A percentile compares a stretch with the other conserved stretches of the same genome.
These are phyloP conservation scores for Pseudococcus viburni DNA, from an alignment of 2,888 invertebrate species.

Conservation along the genomic window DNA sequence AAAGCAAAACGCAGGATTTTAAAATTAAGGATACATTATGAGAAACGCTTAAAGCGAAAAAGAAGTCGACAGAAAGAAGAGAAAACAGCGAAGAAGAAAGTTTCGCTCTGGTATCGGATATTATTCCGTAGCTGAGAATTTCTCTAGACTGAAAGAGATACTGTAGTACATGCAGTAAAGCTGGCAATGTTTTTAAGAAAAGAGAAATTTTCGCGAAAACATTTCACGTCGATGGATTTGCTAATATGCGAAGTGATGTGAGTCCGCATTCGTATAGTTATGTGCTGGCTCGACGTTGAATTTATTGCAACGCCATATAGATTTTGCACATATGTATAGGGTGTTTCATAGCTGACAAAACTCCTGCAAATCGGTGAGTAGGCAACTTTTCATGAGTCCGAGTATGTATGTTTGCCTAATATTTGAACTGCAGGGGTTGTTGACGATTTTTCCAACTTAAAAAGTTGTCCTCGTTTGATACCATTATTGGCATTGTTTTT, in stretches of 20 bases:
- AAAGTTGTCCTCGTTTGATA: no score
- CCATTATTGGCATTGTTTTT: no score
- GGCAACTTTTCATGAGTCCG: no score
- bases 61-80: background rate
- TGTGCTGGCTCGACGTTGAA: slow-evolving; percentile 18
- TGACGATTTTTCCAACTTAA: no score
- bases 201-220: no score
- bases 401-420: no score
- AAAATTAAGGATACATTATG: slow-evolving; percentile 49
- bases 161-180: background rate
- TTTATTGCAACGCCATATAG: background rate
- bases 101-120: background rate
- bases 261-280: no score
- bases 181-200: background rate
- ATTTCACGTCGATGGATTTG: slow-evolving; percentile 11
- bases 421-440: no score
- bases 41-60: slow-evolving; percentile 30
- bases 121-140: background rate
- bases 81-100: background rate
- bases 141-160: background rate
- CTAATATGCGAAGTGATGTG: background rate
- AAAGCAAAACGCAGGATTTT: slow-evolving; percentile 8
- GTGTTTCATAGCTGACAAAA: no score
- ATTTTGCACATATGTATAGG: background rate
- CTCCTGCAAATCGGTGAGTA: no score